Evolutionary conservation across 2,113 vertebrate species (phyloP).

Genomic region (Pachypanchax playfairii): DNA sequence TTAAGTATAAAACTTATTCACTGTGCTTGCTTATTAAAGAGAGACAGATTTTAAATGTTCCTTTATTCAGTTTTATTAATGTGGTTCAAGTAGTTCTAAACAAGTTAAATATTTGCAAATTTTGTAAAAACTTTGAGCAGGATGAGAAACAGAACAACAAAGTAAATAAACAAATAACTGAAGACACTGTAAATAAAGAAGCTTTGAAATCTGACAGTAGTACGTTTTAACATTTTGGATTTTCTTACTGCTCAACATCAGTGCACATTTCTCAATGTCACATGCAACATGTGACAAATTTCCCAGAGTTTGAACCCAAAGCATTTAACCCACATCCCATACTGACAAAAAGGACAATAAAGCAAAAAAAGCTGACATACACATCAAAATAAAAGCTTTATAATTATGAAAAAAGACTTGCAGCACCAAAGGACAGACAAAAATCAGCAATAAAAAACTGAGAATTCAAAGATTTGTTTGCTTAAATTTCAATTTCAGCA

Average conservation of each 20-base stretch:
- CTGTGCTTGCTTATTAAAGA: neutral
- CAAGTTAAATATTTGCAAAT: slow-evolving; percentile 88
- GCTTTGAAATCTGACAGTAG: slow-evolving; percentile 89
- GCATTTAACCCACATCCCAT: slow-evolving; percentile 72
- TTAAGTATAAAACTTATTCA: neutral
- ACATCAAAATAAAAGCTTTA: slow-evolving; percentile 68
- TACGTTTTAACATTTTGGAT: slow-evolving; percentile 81
- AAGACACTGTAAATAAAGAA: slow-evolving; percentile 92
- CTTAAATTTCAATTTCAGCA: slow-evolving; percentile 18
- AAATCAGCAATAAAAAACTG: slow-evolving; percentile 78
- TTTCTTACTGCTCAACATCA: slow-evolving; percentile 82
- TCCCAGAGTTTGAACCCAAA: slow-evolving; percentile 65
- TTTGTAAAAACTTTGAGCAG: slow-evolving; percentile 87
- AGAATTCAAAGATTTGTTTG: slow-evolving; percentile 35
- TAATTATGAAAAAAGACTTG: slow-evolving; percentile 48
- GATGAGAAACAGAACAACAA: slow-evolving; percentile 60
- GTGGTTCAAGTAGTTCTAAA: slow-evolving; percentile 95
- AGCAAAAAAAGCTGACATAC: slow-evolving; percentile 66
- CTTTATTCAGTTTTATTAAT: slow-evolving; percentile 93
- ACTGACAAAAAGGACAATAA: slow-evolving; percentile 67
- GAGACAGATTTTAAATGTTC: slow-evolving; percentile 51
- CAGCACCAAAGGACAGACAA: slow-evolving; percentile 17
- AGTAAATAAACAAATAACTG: slow-evolving; percentile 61
- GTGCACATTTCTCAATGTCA: slow-evolving; percentile 87
- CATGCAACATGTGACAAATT: slow-evolving; percentile 73